Conservation (phyloP, 2,888 invertebrate species). For the Saturnia japonica region DNA sequence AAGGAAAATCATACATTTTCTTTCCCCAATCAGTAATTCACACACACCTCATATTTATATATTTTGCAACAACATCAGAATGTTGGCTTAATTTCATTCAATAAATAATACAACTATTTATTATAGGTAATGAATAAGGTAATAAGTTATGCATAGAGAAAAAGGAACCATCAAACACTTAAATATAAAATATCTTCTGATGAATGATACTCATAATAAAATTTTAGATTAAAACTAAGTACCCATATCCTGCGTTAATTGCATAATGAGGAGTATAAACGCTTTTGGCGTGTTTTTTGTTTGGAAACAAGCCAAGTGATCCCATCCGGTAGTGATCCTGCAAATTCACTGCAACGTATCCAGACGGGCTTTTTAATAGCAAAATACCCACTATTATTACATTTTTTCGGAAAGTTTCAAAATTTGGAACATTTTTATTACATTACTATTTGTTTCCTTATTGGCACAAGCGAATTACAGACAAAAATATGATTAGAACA, state of each 20-base stretch:
- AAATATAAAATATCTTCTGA: background rate
- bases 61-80: too few relatives aligned
- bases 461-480: constrained; percentile 45
- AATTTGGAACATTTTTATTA: constrained; percentile 47
- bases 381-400: constrained; percentile 44
- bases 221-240: background rate
- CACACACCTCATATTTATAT: too few relatives aligned
- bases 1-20: background rate
- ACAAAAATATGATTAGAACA: constrained; percentile 40
- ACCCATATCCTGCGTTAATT: constrained; percentile 21
- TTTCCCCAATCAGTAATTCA: too few relatives aligned
- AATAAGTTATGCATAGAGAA: background rate
- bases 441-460: constrained; percentile 48
- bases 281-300: constrained; percentile 43
- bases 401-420: constrained; percentile 48
- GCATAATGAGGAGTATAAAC: constrained; percentile 38
- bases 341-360: constrained; percentile 40
- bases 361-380: constrained; percentile 49
- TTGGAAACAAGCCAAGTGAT: constrained; percentile 59
- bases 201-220: background rate
- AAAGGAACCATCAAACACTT: background rate
- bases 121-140: background rate
- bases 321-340: constrained; percentile 43
- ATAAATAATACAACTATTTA: too few relatives aligned
- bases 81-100: too few relatives aligned